Conservation (phyloP, 2,888 invertebrate genomes). For the Nematopogon swammerdamellus region DNA sequence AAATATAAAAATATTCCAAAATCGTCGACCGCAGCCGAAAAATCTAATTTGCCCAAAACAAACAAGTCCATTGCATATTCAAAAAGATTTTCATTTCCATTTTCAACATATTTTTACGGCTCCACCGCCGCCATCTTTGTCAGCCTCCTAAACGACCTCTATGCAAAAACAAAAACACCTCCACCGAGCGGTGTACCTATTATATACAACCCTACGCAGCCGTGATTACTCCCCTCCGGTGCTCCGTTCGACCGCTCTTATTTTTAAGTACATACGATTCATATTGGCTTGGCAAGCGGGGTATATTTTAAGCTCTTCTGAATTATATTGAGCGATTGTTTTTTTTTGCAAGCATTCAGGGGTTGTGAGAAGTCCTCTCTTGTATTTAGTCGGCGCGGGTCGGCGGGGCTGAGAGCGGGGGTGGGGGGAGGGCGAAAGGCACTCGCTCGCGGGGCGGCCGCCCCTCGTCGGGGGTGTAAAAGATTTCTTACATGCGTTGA, state of each 20-base stretch:
- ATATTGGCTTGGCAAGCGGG: slow-evolving; percentile 14
- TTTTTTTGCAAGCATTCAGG: not conserved
- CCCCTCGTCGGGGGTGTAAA: slow-evolving; percentile 32
- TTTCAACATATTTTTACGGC: not conserved
- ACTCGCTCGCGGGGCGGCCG: slow-evolving; percentile 28
- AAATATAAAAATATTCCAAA: too few species aligned
- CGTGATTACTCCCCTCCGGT: slow-evolving; percentile 29
- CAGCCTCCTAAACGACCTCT: slow-evolving; percentile 43
- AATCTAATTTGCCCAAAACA: too few species aligned
- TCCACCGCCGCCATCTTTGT: slow-evolving; percentile 36
- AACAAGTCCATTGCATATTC: not conserved
- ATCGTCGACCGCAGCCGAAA: too few species aligned
- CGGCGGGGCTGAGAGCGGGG: slow-evolving; percentile 31
- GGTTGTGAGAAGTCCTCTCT: slow-evolving; percentile 20
- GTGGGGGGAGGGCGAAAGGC: too few species aligned
- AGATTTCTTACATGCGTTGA: slow-evolving; percentile 51
- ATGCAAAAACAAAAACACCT: slow-evolving; percentile 29
- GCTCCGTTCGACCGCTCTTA: slow-evolving; percentile 16
- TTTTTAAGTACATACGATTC: slow-evolving; percentile 9
- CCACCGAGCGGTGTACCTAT: slow-evolving; percentile 30
- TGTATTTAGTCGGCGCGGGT: slow-evolving; percentile 32
- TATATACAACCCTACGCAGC: slow-evolving; percentile 38
- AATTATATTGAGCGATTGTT: too few species aligned
- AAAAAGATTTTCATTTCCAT: not conserved
- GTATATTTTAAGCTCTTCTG: too few species aligned